phyloP scores from a whole-genome alignment of 1,140 invertebrate species.

The Laupala kohalensis region DNA sequence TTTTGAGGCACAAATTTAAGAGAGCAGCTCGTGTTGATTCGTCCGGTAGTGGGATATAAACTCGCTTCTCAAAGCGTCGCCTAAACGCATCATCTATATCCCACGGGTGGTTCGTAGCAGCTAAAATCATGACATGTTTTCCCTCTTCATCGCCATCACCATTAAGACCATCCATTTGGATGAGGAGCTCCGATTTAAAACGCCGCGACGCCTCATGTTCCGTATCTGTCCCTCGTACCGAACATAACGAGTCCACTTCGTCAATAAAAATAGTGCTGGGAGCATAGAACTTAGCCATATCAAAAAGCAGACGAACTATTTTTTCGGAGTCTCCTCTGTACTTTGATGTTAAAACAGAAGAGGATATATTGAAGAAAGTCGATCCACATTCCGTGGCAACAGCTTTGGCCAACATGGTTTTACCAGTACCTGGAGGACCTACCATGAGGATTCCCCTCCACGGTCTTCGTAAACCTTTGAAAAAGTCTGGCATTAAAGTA shows the following conservation, averaged over 20 bases:
- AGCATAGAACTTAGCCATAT: slow-evolving; percentile 58
- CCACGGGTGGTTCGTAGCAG: slow-evolving; percentile 65
- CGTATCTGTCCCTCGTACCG: slow-evolving; percentile 43
- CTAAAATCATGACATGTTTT: slow-evolving; percentile 50
- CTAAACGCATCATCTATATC: slow-evolving; percentile 57
- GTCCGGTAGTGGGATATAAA: slow-evolving; percentile 57
- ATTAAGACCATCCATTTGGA: slow-evolving; percentile 56
- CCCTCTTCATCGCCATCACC: slow-evolving; percentile 25
- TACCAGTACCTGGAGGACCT: slow-evolving; percentile 84
- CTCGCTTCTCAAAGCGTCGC: slow-evolving; percentile 53
- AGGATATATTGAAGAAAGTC: slow-evolving; percentile 60
- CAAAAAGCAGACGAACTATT: slow-evolving; percentile 52
- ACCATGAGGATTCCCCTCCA: slow-evolving; percentile 83
- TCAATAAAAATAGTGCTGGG: slow-evolving; percentile 63
- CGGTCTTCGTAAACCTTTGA: slow-evolving; percentile 69
- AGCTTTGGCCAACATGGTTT: slow-evolving; percentile 98
- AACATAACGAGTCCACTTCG: slow-evolving; percentile 58
- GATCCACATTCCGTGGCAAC: slow-evolving; percentile 80
- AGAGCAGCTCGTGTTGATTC: slow-evolving; percentile 41
- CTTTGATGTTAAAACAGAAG: slow-evolving; percentile 57
- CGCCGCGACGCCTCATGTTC: slow-evolving; percentile 58
- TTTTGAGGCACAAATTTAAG: slow-evolving; percentile 45
- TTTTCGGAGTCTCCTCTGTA: slow-evolving; percentile 65
- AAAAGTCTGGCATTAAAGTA: slow-evolving; percentile 53
- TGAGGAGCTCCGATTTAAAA: slow-evolving; percentile 56